A percentile compares a stretch with the other conserved stretches of the same genome.
phyloP scores from a whole-genome alignment of 2,888 invertebrate genomes.

The Meghimatium bilineatum region DNA sequence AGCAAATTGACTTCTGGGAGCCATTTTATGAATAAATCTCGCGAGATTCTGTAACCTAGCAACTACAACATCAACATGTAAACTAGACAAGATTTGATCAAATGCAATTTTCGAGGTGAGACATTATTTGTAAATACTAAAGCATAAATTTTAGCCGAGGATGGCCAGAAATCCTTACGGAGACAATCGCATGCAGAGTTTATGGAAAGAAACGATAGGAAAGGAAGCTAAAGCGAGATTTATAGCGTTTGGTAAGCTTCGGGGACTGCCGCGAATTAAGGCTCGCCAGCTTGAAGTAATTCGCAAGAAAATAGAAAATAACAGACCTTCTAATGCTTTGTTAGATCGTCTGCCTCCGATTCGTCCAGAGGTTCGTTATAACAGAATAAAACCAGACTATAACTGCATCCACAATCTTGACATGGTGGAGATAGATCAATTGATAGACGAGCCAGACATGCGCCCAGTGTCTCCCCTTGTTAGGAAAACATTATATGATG shows the following conservation, averaged over 20 bases:
- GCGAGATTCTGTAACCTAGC: too few relatives aligned
- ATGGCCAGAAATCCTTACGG: conserved; percentile 32
- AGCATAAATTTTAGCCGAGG: neutral
- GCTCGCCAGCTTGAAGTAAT: conserved; percentile 70
- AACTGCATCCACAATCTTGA: conserved; percentile 50
- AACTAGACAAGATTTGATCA: too few relatives aligned
- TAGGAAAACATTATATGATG: conserved; percentile 71
- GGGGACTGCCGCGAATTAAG: conserved; percentile 44
- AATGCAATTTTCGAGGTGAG: too few relatives aligned
- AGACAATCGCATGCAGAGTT: conserved; percentile 50
- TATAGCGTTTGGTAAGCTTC: conserved; percentile 57
- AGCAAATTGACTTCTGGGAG: too few relatives aligned
- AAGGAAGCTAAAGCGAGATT: conserved; percentile 68
- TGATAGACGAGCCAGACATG: conserved; percentile 68
- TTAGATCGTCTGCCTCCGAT: conserved; percentile 62
- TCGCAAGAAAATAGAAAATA: conserved; percentile 70
- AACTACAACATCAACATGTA: too few relatives aligned
- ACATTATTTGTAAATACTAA: too few relatives aligned
- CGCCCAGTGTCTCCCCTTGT: conserved; percentile 61
- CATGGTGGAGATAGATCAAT: conserved; percentile 21
- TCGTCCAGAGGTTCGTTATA: conserved; percentile 56
- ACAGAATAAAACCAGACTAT: conserved; percentile 59
- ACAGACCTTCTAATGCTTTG: conserved; percentile 65
- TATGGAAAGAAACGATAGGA: conserved; percentile 66
- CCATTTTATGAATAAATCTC: too few relatives aligned